A percentile compares a stretch with the other conserved stretches of the same genome.
Conservation (phyloP, 2,113 vertebrate species). For the Etia nguti region DNA sequence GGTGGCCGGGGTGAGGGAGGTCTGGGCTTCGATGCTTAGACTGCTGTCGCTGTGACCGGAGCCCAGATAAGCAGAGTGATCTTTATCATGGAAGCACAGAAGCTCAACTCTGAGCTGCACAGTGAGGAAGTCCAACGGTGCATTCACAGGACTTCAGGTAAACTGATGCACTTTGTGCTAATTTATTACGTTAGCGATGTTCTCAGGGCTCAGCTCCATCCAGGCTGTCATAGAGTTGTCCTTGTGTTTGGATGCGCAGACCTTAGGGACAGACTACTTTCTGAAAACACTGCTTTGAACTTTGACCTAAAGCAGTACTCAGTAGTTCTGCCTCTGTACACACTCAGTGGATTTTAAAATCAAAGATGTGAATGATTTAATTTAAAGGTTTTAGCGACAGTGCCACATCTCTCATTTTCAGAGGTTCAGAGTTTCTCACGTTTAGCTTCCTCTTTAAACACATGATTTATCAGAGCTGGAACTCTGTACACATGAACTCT, state of each 20-base stretch:
- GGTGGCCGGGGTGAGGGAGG: not conserved
- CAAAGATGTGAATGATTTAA: not conserved
- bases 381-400: not conserved
- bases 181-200: not conserved
- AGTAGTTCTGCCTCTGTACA: not conserved
- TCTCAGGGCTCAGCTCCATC: rapidly evolving
- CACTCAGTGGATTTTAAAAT: not conserved
- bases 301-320: no score
- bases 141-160: not conserved
- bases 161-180: not conserved
- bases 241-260: not conserved
- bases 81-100: not conserved
- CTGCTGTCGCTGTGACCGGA: not conserved
- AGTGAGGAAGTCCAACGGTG: not conserved
- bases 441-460: not conserved
- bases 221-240: rapidly evolving
- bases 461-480: not conserved
- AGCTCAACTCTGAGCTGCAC: not conserved
- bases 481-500: not conserved
- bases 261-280: rapidly evolving
- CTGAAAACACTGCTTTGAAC: not conserved
- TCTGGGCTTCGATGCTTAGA: not conserved
- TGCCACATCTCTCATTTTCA: not conserved
- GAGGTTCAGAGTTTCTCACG: not conserved
- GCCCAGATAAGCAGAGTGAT: not conserved